Evolutionary conservation across 2,113 vertebrate species (phyloP).

Genomic region (Anolis carolinensis): DNA sequence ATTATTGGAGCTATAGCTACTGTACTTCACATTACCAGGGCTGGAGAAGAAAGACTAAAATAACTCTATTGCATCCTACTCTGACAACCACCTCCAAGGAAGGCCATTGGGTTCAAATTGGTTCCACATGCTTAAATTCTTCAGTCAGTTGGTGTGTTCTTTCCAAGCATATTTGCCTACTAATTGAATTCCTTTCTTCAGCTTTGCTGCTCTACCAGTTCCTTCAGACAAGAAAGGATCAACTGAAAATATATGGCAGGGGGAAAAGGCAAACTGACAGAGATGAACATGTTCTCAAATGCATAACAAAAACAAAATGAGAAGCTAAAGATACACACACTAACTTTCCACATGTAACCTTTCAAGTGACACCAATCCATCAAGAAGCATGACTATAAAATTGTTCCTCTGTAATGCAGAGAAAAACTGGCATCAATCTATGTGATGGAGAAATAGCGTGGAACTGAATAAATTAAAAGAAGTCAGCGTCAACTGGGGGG

Average conservation of each 20-base stretch:
- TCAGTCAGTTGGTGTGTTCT: neutral
- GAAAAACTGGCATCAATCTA: neutral
- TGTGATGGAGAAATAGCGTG: neutral
- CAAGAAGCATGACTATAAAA: neutral
- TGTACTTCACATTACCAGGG: neutral
- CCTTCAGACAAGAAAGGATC: constrained; percentile 7
- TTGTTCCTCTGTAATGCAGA: neutral
- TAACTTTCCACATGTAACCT: neutral
- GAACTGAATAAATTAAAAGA: neutral
- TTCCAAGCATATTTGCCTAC: constrained; percentile 9
- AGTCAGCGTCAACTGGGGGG: neutral
- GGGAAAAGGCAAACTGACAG: rapidly evolving
- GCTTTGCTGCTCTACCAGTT: neutral
- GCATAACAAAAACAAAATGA: neutral
- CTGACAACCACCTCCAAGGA: neutral
- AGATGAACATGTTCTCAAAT: rapidly evolving
- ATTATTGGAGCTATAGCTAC: neutral
- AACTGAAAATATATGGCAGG: neutral
- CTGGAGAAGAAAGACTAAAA: neutral
- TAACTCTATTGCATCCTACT: neutral
- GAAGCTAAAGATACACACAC: neutral
- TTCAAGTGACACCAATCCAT: neutral
- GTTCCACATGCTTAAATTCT: constrained; percentile 5
- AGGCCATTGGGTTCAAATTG: neutral
- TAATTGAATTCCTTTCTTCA: neutral